These are phyloP conservation scores for Bombus picipes DNA, from an alignment of 1,140 invertebrate species.

Conservation along the genomic window DNA sequence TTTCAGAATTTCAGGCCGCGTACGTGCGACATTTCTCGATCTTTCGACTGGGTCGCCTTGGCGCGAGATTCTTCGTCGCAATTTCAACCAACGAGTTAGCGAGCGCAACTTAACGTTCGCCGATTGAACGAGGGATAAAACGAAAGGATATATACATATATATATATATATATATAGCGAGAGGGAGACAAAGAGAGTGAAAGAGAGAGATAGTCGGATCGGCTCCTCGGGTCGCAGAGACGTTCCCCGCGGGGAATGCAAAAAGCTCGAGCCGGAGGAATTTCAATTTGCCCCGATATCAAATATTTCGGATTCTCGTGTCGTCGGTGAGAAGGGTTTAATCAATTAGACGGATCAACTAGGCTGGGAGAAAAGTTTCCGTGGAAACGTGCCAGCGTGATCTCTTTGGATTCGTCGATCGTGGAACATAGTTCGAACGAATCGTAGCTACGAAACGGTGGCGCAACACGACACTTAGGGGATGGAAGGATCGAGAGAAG, in stretches of 20 bases:
- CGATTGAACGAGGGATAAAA: neutral
- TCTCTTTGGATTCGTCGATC: conserved; percentile 24
- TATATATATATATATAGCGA: neutral
- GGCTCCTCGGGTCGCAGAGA: no score
- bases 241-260: conserved; percentile 44
- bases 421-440: neutral
- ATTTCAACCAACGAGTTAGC: neutral
- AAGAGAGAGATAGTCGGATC: rapidly evolving
- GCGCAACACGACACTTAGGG: no score
- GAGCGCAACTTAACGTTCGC: neutral
- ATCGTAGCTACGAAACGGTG: no score
- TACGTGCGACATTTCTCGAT: neutral
- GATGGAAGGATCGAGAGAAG: no score
- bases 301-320: conserved; percentile 62
- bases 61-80: conserved; percentile 24
- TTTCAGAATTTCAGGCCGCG: neutral
- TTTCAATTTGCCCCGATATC: conserved; percentile 64
- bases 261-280: conserved; percentile 57
- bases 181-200: no score
- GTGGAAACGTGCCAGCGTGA: conserved; percentile 58
- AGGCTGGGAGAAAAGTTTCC: conserved; percentile 44
- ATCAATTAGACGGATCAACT: conserved; percentile 62
- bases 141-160: neutral
- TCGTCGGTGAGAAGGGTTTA: conserved; percentile 43
- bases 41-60: neutral